Percentiles rank a stretch among this genome's conserved stretches.
Conservation (phyloP, 1,140 invertebrate species). For the Zaprionus ornatus region DNA sequence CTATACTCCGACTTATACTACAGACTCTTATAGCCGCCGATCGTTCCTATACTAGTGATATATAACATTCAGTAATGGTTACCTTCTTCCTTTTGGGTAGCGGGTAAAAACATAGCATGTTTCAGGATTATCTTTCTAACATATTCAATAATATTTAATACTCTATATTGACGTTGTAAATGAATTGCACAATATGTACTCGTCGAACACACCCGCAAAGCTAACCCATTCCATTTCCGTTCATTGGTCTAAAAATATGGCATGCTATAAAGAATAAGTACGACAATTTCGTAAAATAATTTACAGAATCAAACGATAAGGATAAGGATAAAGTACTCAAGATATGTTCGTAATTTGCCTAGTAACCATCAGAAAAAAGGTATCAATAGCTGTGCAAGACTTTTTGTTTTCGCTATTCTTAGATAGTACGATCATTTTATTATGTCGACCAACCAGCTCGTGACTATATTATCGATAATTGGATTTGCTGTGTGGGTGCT, state of each 20-base stretch:
- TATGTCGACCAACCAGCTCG: slow-evolving; percentile 6
- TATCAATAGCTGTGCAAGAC: not conserved
- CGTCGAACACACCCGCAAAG: not conserved
- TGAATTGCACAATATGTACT: not conserved
- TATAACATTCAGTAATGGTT: too few relatives aligned
- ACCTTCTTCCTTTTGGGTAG: too few relatives aligned
- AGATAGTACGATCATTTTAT: not conserved
- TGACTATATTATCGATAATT: slow-evolving; percentile 17
- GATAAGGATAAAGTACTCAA: slow-evolving; percentile 5
- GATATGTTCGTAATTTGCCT: slow-evolving; percentile 11
- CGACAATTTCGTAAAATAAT: not conserved
- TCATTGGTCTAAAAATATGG: not conserved
- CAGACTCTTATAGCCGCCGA: too few relatives aligned
- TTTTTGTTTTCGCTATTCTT: not conserved
- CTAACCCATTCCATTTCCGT: not conserved
- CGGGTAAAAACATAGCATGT: too few relatives aligned
- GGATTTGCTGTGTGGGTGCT: slow-evolving; percentile 33
- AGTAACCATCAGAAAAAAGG: not conserved
- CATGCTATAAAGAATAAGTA: not conserved
- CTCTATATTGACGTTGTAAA: not conserved
- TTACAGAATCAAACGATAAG: not conserved
- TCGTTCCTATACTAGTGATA: too few relatives aligned
- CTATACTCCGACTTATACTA: too few relatives aligned
- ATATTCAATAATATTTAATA: not conserved
- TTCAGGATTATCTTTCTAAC: too few relatives aligned